Percentiles rank a stretch among this genome's conserved stretches.
phyloP scores from a whole-genome alignment of 2,797 vertebrate species.

The Podargus strigoides region DNA sequence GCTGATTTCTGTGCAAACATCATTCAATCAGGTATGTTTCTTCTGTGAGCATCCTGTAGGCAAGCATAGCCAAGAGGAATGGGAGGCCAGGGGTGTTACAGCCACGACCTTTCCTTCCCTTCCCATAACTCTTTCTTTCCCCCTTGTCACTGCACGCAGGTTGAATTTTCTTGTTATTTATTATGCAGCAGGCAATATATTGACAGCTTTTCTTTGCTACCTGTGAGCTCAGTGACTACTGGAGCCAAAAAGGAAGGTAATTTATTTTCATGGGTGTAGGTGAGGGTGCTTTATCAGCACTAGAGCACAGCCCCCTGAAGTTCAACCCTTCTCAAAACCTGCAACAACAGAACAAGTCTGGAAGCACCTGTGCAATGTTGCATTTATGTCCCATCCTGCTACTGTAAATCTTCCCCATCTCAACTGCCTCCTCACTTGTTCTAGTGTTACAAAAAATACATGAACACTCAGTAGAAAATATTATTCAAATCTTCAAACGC shows the following conservation, averaged over 20 bases:
- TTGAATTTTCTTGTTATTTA: background rate
- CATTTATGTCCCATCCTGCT: background rate
- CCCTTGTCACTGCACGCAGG: background rate
- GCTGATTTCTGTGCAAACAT: background rate
- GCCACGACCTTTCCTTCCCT: background rate
- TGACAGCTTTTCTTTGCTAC: background rate
- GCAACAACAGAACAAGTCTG: background rate
- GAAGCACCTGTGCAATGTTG: accelerated
- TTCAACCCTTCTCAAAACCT: background rate
- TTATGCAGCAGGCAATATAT: background rate
- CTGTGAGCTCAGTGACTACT: background rate
- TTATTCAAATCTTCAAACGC: background rate
- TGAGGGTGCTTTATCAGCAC: accelerated
- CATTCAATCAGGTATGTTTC: background rate
- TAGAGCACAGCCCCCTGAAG: background rate
- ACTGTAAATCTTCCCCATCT: background rate
- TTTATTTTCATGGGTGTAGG: background rate
- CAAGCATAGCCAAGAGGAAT: background rate
- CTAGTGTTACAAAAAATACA: background rate
- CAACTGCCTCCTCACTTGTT: background rate
- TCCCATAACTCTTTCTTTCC: background rate
- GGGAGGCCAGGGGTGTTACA: background rate
- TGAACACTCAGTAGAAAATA: background rate
- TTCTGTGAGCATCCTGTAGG: background rate
- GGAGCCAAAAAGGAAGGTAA: background rate